These are phyloP conservation scores for Polyergus mexicanus DNA, from an alignment of 1,140 invertebrate species.

Conservation along the genomic window DNA sequence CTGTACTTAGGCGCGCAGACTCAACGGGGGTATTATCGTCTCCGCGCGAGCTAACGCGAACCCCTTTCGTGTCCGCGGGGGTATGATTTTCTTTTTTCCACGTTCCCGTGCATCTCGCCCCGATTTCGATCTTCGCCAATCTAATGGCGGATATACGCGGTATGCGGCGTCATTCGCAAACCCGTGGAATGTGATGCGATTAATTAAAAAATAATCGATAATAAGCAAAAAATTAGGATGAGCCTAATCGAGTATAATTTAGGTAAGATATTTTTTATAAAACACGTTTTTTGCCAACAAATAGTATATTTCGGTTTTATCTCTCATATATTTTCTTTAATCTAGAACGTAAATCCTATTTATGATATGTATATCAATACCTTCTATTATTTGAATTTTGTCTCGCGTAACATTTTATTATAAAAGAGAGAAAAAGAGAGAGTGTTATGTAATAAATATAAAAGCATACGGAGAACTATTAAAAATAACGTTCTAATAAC, in stretches of 20 bases:
- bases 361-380: background rate
- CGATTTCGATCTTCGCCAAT: constrained; percentile 15
- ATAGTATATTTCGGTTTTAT: background rate
- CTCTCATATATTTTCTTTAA: background rate
- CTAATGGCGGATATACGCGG: background rate
- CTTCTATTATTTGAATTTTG: background rate
- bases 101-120: background rate
- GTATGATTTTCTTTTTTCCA: constrained; percentile 26
- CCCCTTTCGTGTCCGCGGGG: constrained; percentile 33
- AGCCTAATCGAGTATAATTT: background rate
- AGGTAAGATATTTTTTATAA: constrained; percentile 1
- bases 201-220: background rate
- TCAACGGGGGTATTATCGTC: constrained; percentile 50
- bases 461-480: background rate
- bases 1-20: constrained; percentile 72
- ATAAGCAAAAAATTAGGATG: background rate
- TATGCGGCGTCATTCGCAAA: background rate
- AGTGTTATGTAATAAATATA: background rate
- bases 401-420: background rate
- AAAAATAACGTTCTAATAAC: background rate
- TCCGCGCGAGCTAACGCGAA: constrained; percentile 27
- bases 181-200: constrained; percentile 20
- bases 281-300: background rate
- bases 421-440: background rate
- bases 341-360: background rate